A percentile compares a stretch with the other conserved stretches of the same genome.
phyloP scores from a whole-genome alignment of 2,113 vertebrate species.

The Gallinago paraguaiae region DNA sequence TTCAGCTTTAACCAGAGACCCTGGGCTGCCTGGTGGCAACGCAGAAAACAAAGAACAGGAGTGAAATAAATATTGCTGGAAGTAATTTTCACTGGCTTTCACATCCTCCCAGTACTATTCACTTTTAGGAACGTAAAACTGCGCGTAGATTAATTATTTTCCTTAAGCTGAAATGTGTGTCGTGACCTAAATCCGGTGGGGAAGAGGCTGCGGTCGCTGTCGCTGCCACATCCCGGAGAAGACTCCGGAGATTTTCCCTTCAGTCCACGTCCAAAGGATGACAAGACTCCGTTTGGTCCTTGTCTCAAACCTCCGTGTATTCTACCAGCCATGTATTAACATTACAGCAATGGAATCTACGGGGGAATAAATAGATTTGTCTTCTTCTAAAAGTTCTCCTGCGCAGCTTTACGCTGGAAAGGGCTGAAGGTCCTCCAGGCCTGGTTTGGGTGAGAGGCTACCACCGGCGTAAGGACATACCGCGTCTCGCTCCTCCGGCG shows the following conservation, averaged over 20 bases:
- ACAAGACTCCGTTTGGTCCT: conserved; percentile 36
- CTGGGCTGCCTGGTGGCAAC: rapidly evolving
- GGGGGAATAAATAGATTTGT: conserved; percentile 68
- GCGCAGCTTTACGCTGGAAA: conserved; percentile 2
- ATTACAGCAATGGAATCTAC: conserved; percentile 43
- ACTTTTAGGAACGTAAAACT: not conserved
- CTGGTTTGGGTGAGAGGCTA: not conserved
- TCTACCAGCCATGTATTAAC: conserved; percentile 15
- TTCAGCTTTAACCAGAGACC: not conserved
- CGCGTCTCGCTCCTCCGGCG: not conserved
- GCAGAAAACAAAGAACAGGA: not conserved
- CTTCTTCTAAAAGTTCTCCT: conserved; percentile 3
- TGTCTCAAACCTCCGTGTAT: conserved; percentile 37
- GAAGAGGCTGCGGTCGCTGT: not conserved
- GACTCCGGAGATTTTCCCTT: not conserved
- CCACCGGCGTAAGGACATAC: not conserved
- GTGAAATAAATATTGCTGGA: not conserved
- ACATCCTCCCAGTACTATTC: not conserved
- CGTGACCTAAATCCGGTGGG: not conserved
- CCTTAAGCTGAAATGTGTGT: not conserved
- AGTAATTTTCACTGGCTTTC: not conserved
- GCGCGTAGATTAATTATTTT: not conserved
- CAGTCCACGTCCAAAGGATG: not conserved
- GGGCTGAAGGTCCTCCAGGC: conserved; percentile 5
- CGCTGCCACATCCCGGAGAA: not conserved